Percentiles rank a stretch among this genome's conserved stretches.
Conservation (phyloP, 2,797 vertebrate species). For the Brachyrhaphis roseni region DNA sequence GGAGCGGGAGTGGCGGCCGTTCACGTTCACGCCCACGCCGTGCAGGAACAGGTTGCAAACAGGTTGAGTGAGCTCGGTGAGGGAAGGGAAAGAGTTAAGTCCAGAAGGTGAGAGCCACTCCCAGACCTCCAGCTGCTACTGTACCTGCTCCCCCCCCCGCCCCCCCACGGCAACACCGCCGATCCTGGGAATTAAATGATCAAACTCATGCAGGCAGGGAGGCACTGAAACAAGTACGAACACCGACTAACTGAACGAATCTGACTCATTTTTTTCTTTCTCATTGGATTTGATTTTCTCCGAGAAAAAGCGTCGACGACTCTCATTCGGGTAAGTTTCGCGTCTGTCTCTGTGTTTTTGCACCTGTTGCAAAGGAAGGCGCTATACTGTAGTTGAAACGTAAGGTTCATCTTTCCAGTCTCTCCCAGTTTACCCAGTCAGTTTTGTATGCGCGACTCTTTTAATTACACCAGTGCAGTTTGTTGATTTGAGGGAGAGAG, state of each 20-base stretch:
- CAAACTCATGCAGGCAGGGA: constrained; percentile 7
- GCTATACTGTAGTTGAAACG: not conserved
- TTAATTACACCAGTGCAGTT: constrained; percentile 31
- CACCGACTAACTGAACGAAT: not conserved
- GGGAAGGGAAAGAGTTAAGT: constrained; percentile 63
- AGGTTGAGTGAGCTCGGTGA: constrained; percentile 56
- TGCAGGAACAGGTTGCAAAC: constrained; percentile 68
- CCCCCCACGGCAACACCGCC: constrained; percentile 26
- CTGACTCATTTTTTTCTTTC: not conserved
- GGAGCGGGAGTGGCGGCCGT: not conserved
- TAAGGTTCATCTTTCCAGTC: constrained; percentile 16
- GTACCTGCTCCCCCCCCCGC: constrained; percentile 50
- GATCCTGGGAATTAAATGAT: constrained; percentile 33
- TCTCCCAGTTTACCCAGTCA: constrained; percentile 15
- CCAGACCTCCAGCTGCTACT: constrained; percentile 66
- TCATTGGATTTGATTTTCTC: constrained; percentile 22
- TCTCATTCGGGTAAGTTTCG: constrained; percentile 51
- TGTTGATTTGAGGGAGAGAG: not conserved
- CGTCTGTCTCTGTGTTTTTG: not conserved
- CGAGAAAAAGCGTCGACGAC: not conserved
- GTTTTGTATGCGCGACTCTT: constrained; percentile 8
- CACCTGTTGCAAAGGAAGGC: constrained; percentile 67
- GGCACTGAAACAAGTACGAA: constrained; percentile 8
- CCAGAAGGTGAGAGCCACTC: constrained; percentile 65
- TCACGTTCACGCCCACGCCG: not conserved